phyloP scores from a whole-genome alignment of 2,888 invertebrate species.

The Pseudococcus viburni region DNA sequence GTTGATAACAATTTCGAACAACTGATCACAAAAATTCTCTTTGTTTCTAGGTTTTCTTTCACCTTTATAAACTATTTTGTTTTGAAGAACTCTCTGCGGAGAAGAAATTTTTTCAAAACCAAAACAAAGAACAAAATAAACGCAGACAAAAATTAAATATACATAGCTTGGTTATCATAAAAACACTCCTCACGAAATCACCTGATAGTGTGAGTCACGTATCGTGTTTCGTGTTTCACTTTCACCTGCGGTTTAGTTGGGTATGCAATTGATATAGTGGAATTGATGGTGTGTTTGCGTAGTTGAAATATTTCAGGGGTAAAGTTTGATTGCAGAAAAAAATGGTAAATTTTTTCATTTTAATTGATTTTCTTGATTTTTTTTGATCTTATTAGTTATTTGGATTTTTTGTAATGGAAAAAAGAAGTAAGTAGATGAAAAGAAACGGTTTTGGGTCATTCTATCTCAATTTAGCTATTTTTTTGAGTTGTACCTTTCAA shows the following conservation, averaged over 20 bases:
- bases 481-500: too few relatives aligned
- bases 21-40: slow-evolving; percentile 26
- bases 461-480: too few relatives aligned
- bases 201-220: not conserved
- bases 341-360: too few relatives aligned
- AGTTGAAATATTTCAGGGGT: not conserved
- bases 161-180: slow-evolving; percentile 18
- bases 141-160: slow-evolving; percentile 26
- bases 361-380: too few relatives aligned
- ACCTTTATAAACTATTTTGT: slow-evolving; percentile 41
- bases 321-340: not conserved
- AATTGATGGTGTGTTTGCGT: not conserved
- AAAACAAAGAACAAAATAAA: slow-evolving; percentile 26
- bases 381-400: too few relatives aligned
- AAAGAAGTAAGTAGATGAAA: too few relatives aligned
- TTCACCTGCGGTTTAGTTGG: not conserved
- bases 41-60: slow-evolving; percentile 37
- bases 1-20: slow-evolving; percentile 34
- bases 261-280: not conserved
- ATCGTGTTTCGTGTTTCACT: not conserved
- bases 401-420: too few relatives aligned
- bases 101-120: slow-evolving; percentile 45
- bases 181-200: slow-evolving; percentile 18
- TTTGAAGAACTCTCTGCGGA: slow-evolving; percentile 38
- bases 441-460: too few relatives aligned